Evolutionary conservation across 2,113 vertebrate species (phyloP).

Genomic region (Hippocampus abdominalis): DNA sequence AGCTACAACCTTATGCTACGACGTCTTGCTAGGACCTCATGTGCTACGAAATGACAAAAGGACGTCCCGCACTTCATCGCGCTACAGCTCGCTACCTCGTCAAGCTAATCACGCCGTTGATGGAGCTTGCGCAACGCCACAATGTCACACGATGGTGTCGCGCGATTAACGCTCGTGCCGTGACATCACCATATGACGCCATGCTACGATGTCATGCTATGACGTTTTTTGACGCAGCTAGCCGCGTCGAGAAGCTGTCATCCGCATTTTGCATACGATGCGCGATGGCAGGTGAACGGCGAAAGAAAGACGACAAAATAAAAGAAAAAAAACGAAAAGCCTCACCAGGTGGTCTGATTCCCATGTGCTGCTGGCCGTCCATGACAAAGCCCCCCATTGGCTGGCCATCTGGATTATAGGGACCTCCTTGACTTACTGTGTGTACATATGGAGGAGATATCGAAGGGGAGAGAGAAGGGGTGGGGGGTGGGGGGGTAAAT

Average conservation of each 20-base stretch:
- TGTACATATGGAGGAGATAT: conserved; percentile 44
- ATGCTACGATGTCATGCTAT: not conserved
- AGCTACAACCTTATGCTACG: too few relatives aligned
- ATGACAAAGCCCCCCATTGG: conserved; percentile 99
- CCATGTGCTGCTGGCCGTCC: conserved; percentile 99
- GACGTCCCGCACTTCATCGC: too few relatives aligned
- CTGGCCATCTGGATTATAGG: conserved; percentile 97
- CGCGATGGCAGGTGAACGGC: not conserved
- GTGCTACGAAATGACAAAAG: too few relatives aligned
- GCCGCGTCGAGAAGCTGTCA: not conserved
- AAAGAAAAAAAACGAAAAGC: conserved; percentile 25
- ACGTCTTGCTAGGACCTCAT: too few relatives aligned
- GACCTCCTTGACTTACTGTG: conserved; percentile 98
- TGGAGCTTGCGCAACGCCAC: too few relatives aligned
- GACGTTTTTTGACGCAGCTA: not conserved
- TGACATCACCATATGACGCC: not conserved
- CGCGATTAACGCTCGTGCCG: too few relatives aligned
- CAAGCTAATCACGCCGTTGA: too few relatives aligned
- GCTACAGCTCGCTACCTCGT: too few relatives aligned
- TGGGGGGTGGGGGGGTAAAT: conserved; percentile 63
- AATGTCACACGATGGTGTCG: not conserved
- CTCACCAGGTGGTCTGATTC: conserved; percentile 99
- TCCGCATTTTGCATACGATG: not conserved
- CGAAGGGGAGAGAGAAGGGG: conserved; percentile 57
- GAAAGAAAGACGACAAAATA: conserved; percentile 22